phyloP scores from a whole-genome alignment of 2,113 vertebrate genomes.

The Naja naja region DNA sequence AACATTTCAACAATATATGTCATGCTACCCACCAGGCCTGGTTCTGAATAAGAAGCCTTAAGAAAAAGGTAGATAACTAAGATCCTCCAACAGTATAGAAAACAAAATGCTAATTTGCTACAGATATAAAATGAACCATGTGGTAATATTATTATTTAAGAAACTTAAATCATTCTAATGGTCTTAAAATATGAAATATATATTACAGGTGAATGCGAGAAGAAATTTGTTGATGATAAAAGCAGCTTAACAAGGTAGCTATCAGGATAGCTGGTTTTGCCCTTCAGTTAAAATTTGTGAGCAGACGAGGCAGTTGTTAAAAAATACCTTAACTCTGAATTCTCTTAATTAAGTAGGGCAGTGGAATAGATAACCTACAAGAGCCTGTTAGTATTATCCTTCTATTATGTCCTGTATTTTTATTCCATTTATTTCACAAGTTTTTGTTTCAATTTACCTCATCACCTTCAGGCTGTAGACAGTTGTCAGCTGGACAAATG shows the following conservation, averaged over 20 bases:
- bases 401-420: background rate
- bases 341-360: background rate
- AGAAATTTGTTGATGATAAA: background rate
- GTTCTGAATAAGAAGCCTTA: background rate
- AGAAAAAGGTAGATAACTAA: background rate
- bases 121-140: background rate
- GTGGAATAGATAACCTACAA: background rate
- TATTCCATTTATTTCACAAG: accelerated
- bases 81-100: background rate
- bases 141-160: background rate
- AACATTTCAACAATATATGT: background rate
- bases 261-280: background rate
- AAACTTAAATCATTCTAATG: background rate
- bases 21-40: background rate
- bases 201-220: background rate
- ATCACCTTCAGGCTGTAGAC: conserved; percentile 92
- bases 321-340: background rate
- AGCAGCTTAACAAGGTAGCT: background rate
- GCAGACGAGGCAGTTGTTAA: background rate
- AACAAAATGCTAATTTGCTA: background rate
- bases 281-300: background rate
- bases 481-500: conserved; percentile 87
- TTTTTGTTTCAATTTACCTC: conserved; percentile 78
- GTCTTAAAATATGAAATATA: background rate
- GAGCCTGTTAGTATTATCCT: background rate